These are phyloP conservation scores for Spodoptera frugiperda DNA, from an alignment of 1,140 invertebrate species.

Conservation along the genomic window DNA sequence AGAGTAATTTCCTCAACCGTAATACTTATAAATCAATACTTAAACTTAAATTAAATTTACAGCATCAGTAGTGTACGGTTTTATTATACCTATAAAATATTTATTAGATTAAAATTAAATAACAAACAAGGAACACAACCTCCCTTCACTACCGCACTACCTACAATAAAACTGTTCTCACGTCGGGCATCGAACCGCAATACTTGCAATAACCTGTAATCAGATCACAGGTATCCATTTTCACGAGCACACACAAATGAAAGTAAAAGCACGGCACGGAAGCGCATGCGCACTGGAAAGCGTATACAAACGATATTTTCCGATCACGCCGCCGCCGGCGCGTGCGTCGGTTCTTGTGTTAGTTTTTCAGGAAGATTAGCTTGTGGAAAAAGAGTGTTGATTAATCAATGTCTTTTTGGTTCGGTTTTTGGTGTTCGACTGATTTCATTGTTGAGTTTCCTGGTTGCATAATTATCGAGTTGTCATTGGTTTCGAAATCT, in stretches of 20 bases:
- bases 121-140: neutral
- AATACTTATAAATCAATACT: no score
- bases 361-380: neutral
- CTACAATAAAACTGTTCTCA: neutral
- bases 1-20: no score
- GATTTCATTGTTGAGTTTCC: no score
- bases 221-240: slow-evolving; percentile 9
- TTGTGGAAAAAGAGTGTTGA: neutral
- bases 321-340: slow-evolving; percentile 38
- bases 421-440: no score
- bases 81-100: no score
- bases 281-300: slow-evolving; percentile 37
- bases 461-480: no score
- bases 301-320: slow-evolving; percentile 43
- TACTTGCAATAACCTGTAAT: slow-evolving; percentile 31
- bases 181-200: slow-evolving; percentile 7
- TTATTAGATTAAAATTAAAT: neutral
- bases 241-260: slow-evolving; percentile 22
- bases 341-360: neutral
- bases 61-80: no score
- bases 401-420: no score
- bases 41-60: no score
- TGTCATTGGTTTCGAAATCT: no score
- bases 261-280: slow-evolving; percentile 56
- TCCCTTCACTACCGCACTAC: neutral